phyloP scores from a whole-genome alignment of 2,113 vertebrate species.

The Rousettus leschenaultii region DNA sequence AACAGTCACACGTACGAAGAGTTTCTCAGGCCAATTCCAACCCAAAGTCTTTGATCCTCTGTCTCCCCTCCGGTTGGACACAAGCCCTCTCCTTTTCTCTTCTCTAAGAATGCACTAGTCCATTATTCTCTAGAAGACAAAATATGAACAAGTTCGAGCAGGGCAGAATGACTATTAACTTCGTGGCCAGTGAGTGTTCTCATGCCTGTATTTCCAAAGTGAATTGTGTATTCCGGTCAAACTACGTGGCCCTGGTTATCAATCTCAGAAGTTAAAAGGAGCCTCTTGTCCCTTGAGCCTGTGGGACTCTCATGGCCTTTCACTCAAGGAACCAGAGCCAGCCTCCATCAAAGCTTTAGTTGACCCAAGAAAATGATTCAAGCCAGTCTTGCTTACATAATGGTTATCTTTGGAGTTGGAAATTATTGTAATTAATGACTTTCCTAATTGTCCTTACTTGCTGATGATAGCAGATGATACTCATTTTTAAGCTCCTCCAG shows the following conservation, averaged over 20 bases:
- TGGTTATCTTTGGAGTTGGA: background rate
- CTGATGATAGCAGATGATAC: background rate
- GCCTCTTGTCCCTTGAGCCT: background rate
- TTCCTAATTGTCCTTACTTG: background rate
- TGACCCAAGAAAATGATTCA: background rate
- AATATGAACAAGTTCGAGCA: background rate
- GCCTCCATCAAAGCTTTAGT: background rate
- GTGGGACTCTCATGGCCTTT: background rate
- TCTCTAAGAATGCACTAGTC: background rate
- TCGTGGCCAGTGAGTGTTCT: accelerated
- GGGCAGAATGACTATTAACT: background rate
- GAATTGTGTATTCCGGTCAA: background rate
- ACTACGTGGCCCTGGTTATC: background rate
- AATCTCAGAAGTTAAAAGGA: background rate
- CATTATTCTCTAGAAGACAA: background rate
- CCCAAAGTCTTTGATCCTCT: background rate
- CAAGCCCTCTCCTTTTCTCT: background rate
- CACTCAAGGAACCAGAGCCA: background rate
- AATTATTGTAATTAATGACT: background rate
- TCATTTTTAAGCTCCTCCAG: background rate
- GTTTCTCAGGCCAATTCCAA: background rate
- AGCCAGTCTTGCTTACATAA: background rate
- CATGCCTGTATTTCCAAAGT: background rate
- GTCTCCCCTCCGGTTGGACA: background rate
- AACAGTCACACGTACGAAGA: background rate